Conservation (phyloP, 2,113 vertebrate genomes). For the Toxostoma redivivum region DNA sequence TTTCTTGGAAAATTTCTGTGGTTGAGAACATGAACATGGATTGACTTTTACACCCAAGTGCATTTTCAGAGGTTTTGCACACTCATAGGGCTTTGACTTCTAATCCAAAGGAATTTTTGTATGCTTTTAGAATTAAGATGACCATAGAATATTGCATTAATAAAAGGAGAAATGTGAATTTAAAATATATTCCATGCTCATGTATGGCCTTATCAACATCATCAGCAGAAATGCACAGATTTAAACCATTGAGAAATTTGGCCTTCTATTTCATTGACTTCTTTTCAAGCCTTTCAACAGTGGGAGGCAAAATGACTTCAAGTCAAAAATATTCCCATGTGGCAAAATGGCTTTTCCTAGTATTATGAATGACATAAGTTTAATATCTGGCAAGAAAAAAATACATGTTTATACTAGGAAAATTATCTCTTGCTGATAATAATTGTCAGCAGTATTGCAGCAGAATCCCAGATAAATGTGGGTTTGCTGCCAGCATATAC, state of each 20-base stretch:
- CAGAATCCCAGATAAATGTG: not conserved
- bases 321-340: not conserved
- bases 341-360: not conserved
- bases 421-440: constrained; percentile 35
- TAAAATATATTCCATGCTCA: not conserved
- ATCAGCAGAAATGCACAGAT: not conserved
- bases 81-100: not conserved
- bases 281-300: not conserved
- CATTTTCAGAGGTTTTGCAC: not conserved
- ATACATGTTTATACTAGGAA: not conserved
- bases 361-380: not conserved
- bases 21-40: not conserved
- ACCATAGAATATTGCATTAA: not conserved
- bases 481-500: not conserved
- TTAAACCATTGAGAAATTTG: not conserved
- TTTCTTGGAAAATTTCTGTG: not conserved
- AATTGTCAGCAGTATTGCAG: constrained; percentile 5
- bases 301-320: not conserved
- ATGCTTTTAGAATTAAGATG: not conserved
- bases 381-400: not conserved
- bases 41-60: not conserved
- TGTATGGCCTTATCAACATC: not conserved
- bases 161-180: not conserved
- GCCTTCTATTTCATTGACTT: not conserved
- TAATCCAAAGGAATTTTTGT: not conserved